Conservation (phyloP, 2,888 invertebrate species). For the Chouioia cunea region DNA sequence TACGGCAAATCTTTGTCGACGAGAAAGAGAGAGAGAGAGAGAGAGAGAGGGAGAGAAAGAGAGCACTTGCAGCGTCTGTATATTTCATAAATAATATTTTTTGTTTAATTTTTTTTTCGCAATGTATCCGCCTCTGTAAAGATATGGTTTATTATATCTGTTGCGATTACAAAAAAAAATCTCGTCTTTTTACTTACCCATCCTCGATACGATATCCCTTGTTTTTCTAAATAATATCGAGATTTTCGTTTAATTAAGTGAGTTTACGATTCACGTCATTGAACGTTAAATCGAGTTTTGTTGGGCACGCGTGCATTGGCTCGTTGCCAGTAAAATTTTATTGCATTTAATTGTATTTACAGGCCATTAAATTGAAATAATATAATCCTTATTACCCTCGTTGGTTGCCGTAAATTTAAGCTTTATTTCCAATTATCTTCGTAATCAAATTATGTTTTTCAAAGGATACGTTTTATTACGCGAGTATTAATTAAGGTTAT, state of each 20-base stretch:
- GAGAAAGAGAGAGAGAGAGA: too few species aligned
- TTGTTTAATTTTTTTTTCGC: constrained; percentile 36
- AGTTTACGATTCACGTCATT: neutral
- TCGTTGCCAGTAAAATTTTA: too few species aligned
- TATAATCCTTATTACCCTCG: too few species aligned
- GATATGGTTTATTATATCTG: constrained; percentile 47
- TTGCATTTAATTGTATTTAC: too few species aligned
- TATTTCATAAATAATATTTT: constrained; percentile 43
- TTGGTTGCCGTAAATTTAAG: too few species aligned
- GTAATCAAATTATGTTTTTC: neutral
- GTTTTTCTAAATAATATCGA: constrained; percentile 1
- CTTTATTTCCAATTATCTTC: too few species aligned
- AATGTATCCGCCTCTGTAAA: constrained; percentile 48
- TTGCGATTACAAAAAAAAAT: constrained; percentile 45
- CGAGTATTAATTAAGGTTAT: too few species aligned
- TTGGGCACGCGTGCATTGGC: too few species aligned
- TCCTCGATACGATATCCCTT: neutral
- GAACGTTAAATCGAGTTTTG: too few species aligned
- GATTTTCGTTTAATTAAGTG: neutral
- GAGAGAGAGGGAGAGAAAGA: too few species aligned
- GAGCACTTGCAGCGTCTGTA: constrained; percentile 36
- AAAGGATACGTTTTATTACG: too few species aligned
- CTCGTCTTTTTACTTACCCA: constrained; percentile 7
- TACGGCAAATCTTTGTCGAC: constrained; percentile 7
- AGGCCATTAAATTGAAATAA: too few species aligned